These are phyloP conservation scores for Amazona guildingii DNA, from an alignment of 2,113 vertebrate species.

Conservation along the genomic window DNA sequence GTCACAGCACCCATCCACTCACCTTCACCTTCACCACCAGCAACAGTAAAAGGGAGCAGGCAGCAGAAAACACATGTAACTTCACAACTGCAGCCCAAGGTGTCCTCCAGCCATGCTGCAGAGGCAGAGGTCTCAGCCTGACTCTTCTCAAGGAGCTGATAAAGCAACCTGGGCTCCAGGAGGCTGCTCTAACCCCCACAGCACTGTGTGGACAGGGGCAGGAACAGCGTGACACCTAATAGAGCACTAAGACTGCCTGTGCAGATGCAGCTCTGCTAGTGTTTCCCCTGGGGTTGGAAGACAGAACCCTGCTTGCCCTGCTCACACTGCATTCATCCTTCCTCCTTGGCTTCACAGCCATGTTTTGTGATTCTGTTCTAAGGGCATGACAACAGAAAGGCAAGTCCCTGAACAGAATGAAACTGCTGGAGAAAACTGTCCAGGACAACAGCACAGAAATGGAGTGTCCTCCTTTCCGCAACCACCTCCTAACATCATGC, in stretches of 20 bases:
- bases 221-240: neutral
- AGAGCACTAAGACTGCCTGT: neutral
- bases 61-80: neutral
- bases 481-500: neutral
- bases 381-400: neutral
- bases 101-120: neutral
- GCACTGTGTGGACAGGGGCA: accelerated
- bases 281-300: neutral
- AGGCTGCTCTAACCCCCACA: neutral
- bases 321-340: neutral
- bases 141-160: neutral
- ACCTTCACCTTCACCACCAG: neutral
- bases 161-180: neutral
- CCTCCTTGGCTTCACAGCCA: neutral
- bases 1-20: neutral
- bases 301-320: neutral
- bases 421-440: neutral
- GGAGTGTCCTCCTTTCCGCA: neutral
- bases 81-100: neutral
- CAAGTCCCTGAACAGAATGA: neutral
- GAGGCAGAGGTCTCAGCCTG: neutral
- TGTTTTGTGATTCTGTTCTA: neutral
- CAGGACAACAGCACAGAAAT: neutral
- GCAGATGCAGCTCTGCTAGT: neutral
- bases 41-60: neutral